Conservation (phyloP, 2,888 invertebrate genomes). For the Lasius fuliginosus region DNA sequence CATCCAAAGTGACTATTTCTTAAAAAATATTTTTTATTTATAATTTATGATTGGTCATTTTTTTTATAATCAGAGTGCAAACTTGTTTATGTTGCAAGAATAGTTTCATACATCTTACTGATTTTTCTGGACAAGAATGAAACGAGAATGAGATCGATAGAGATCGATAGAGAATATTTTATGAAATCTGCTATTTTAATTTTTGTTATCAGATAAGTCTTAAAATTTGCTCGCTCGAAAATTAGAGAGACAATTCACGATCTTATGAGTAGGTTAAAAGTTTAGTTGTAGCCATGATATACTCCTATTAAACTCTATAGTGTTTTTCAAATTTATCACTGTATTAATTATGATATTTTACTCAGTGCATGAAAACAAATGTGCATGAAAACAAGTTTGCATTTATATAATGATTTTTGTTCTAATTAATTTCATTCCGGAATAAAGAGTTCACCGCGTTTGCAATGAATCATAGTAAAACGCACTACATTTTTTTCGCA, state of each 20-base stretch:
- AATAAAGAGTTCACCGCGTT: not conserved
- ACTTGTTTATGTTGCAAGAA: too few species aligned
- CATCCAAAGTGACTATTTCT: too few species aligned
- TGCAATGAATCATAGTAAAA: not conserved
- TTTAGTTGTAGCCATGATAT: not conserved
- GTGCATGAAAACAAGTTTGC: not conserved
- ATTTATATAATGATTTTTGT: not conserved
- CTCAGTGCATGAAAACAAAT: not conserved
- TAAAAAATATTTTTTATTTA: too few species aligned
- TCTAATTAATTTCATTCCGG: not conserved
- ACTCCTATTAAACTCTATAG: not conserved
- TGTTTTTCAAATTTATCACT: not conserved
- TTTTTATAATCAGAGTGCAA: too few species aligned
- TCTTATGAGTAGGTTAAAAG: not conserved
- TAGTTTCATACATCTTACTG: too few species aligned
- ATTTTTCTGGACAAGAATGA: too few species aligned
- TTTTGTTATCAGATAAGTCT: too few species aligned
- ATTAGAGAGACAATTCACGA: not conserved
- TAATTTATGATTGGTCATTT: too few species aligned
- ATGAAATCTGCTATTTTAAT: too few species aligned
- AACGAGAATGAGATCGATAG: too few species aligned
- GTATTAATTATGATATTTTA: not conserved
- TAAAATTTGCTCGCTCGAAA: too few species aligned
- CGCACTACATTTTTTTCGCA: not conserved
- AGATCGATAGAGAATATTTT: too few species aligned